Conservation (phyloP, 2,113 vertebrate species). For the Dolichotis patagonum region DNA sequence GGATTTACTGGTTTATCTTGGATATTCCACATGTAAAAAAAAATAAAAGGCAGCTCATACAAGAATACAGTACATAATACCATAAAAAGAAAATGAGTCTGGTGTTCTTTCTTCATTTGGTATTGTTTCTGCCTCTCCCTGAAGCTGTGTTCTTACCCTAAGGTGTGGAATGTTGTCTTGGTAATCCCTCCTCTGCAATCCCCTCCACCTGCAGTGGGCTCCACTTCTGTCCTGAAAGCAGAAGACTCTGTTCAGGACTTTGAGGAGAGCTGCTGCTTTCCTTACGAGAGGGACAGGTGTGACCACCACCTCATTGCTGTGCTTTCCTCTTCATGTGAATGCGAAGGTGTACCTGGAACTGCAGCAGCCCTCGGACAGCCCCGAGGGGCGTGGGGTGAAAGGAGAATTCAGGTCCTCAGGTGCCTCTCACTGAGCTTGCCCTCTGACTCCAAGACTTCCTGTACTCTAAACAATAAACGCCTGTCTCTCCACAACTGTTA, state of each 20-base stretch:
- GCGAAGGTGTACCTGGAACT: neutral
- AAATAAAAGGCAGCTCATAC: neutral
- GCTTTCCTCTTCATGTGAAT: neutral
- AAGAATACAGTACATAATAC: neutral
- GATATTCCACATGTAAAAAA: neutral
- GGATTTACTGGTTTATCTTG: slow-evolving; percentile 39
- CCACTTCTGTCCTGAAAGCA: neutral
- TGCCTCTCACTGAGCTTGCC: neutral
- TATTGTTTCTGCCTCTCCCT: neutral
- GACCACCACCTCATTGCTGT: neutral
- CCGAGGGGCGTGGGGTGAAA: neutral
- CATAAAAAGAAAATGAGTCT: slow-evolving; percentile 23
- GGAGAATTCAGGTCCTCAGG: neutral
- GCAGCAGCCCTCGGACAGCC: neutral
- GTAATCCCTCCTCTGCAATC: neutral
- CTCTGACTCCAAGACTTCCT: neutral
- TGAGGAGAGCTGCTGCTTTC: neutral
- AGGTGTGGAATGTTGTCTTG: neutral
- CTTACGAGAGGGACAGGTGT: neutral
- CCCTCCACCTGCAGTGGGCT: neutral
- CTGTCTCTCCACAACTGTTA: neutral
- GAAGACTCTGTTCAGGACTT: neutral
- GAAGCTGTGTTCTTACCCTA: neutral
- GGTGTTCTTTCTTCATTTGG: neutral
- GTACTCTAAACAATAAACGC: neutral